Conservation (phyloP, 1,140 invertebrate genomes). For the Hetaerina americana region DNA sequence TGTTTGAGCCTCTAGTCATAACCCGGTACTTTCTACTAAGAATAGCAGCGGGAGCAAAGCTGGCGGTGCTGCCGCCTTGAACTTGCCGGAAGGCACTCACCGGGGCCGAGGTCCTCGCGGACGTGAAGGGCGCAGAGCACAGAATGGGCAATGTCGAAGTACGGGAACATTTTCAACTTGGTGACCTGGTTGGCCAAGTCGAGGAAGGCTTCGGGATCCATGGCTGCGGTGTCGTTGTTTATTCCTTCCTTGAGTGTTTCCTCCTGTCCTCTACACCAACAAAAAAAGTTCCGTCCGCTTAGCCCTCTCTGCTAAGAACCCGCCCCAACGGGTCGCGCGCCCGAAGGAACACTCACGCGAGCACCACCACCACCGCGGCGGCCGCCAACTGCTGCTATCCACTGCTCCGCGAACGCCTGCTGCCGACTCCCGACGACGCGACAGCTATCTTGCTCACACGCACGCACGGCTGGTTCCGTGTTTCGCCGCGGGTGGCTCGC, state of each 20-base stretch:
- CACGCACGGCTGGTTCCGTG: no score
- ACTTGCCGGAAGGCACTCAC: conserved; percentile 53
- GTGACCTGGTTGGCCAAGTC: conserved; percentile 97
- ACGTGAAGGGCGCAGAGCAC: conserved; percentile 81
- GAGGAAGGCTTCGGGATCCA: conserved; percentile 95
- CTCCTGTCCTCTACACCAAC: no score
- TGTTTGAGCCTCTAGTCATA: neutral
- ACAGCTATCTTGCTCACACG: no score
- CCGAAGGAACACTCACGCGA: neutral
- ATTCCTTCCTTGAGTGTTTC: neutral
- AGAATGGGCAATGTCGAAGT: conserved; percentile 95
- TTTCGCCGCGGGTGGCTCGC: no score
- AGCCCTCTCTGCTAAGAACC: no score
- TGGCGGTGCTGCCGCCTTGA: neutral
- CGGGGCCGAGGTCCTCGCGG: conserved; percentile 85
- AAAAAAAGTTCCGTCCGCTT: no score
- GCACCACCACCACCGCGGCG: neutral
- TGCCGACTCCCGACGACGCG: no score
- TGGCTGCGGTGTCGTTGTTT: conserved; percentile 29
- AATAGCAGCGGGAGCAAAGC: neutral
- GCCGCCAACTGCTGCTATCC: no score
- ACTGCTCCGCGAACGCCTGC: no score
- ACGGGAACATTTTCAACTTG: conserved; percentile 98
- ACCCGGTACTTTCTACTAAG: no score
- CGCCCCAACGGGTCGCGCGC: neutral